Evolutionary conservation across 2,797 vertebrate species (phyloP).

Genomic region (Mallotus villosus): DNA sequence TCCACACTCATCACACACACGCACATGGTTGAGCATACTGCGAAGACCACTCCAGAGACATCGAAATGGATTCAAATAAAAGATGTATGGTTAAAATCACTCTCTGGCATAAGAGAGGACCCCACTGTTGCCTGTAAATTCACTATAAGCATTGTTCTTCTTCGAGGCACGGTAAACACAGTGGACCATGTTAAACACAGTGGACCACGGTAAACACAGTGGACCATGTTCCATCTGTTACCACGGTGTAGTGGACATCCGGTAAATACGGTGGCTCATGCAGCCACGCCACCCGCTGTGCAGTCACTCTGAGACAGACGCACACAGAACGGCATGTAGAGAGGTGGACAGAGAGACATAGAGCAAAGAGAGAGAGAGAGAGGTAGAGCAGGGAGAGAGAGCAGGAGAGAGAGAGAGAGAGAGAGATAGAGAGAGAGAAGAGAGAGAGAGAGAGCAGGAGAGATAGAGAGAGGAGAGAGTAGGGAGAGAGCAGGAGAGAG

Average conservation of each 20-base stretch:
- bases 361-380: not conserved
- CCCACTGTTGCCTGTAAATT: constrained; percentile 13
- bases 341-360: not conserved
- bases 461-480: not conserved
- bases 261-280: too few relatives aligned
- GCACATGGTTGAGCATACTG: constrained; percentile 1
- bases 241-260: too few relatives aligned
- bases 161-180: too few relatives aligned
- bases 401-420: too few relatives aligned
- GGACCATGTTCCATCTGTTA: too few relatives aligned
- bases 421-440: not conserved
- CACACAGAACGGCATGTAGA: not conserved
- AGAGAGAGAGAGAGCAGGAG: too few relatives aligned
- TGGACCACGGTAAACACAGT: too few relatives aligned
- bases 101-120: not conserved
- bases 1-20: constrained; percentile 8
- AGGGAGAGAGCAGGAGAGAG: not conserved
- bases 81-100: not conserved
- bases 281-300: too few relatives aligned
- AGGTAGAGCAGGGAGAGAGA: not conserved
- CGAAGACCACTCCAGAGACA: not conserved
- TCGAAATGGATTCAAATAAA: not conserved
- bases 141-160: too few relatives aligned
- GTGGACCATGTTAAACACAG: too few relatives aligned
- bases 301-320: too few relatives aligned